Conservation (phyloP, 2,888 invertebrate species). For the Cephus runcator region DNA sequence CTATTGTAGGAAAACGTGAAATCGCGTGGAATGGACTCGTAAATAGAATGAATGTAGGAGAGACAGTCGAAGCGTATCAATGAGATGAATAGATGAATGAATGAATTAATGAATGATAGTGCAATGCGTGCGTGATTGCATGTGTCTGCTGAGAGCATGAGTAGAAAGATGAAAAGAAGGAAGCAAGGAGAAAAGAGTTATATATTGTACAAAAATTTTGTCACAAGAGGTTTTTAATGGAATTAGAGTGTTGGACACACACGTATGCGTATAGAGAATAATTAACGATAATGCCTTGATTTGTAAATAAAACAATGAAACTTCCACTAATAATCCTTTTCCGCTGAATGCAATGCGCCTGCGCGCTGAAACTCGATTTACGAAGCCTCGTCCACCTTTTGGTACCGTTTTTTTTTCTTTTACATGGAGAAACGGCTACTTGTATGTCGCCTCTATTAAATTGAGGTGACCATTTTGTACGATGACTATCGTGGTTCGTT, state of each 20-base stretch:
- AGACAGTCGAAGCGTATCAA: background rate
- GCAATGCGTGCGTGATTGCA: background rate
- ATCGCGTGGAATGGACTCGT: conserved; percentile 15
- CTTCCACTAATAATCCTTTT: conserved; percentile 53
- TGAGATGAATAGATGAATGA: conserved; percentile 2
- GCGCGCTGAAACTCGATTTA: conserved; percentile 23
- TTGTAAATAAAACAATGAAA: conserved; percentile 62
- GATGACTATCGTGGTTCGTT: conserved; percentile 15
- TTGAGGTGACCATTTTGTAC: conserved; percentile 39
- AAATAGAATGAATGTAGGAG: background rate
- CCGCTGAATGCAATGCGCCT: conserved; percentile 35
- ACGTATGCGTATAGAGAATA: conserved; percentile 8
- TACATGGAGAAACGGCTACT: background rate
- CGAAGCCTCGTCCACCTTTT: conserved; percentile 31
- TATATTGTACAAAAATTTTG: conserved; percentile 42
- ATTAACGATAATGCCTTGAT: conserved; percentile 63
- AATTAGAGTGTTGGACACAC: conserved; percentile 43
- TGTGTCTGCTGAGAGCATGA: background rate
- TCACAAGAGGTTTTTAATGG: conserved; percentile 39
- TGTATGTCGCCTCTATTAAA: background rate
- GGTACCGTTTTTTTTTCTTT: conserved; percentile 49
- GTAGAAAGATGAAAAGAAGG: conserved; percentile 1
- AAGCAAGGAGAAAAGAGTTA: conserved; percentile 21
- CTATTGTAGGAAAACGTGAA: conserved; percentile 16
- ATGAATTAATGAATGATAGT: background rate